These are phyloP conservation scores for Cirrhinus molitorella DNA, from an alignment of 2,797 vertebrate species.

Conservation along the genomic window DNA sequence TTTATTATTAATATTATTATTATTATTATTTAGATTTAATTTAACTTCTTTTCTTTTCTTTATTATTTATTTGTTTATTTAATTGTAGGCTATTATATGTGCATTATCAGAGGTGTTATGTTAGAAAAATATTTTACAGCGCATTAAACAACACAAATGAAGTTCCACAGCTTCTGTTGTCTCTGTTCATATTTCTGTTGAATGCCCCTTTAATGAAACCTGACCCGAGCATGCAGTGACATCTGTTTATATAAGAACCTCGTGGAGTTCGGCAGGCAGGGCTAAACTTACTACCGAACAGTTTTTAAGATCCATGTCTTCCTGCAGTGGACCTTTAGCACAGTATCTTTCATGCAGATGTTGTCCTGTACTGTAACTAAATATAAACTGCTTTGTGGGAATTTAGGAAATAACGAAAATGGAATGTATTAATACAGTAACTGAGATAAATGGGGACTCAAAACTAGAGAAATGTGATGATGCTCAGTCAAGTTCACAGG, in stretches of 20 bases:
- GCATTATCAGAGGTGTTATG: background rate
- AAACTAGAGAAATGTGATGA: constrained; percentile 23
- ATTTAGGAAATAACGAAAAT: constrained; percentile 19
- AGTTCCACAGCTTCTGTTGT: background rate
- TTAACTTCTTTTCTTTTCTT: too few species aligned
- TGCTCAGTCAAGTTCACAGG: constrained; percentile 23
- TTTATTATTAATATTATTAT: too few species aligned
- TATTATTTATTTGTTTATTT: too few species aligned
- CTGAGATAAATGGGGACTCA: constrained; percentile 42
- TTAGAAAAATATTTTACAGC: background rate
- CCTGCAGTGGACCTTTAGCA: background rate
- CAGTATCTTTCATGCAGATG: background rate
- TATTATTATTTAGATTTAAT: too few species aligned
- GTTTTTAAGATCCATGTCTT: background rate
- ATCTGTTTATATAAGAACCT: constrained; percentile 27
- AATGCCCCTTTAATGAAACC: constrained; percentile 53
- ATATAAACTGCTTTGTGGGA: background rate
- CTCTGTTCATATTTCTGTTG: background rate
- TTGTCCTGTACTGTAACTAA: background rate
- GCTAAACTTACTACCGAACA: background rate
- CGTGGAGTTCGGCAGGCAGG: constrained; percentile 12
- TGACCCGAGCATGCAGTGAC: constrained; percentile 2
- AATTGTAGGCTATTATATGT: background rate
- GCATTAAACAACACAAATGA: background rate
- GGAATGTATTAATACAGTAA: constrained; percentile 30